A percentile compares a stretch with the other conserved stretches of the same genome.
Evolutionary conservation across 2,888 invertebrate genomes (phyloP).

Genomic region (Drosophila gaucha): DNA sequence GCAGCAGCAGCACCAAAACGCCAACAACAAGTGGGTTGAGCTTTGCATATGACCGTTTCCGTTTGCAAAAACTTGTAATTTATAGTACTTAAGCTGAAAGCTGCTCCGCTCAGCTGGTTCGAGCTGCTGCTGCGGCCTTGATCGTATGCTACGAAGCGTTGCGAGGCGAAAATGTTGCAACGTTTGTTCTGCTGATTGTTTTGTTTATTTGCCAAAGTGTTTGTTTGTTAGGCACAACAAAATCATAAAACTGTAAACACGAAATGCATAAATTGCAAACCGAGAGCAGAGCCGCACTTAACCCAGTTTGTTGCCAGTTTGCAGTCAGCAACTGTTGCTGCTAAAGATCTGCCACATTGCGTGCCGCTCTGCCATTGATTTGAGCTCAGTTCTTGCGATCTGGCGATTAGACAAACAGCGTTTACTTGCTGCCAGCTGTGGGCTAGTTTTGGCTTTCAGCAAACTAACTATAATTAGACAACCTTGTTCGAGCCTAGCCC

Average conservation of each 20-base stretch:
- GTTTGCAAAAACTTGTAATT: constrained; percentile 58
- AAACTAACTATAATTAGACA: constrained; percentile 43
- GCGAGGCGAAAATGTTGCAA: constrained; percentile 67
- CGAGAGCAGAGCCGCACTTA: constrained; percentile 59
- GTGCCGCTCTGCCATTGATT: constrained; percentile 66
- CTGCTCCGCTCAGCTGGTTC: constrained; percentile 30
- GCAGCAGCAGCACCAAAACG: constrained; percentile 16
- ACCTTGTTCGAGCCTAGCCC: constrained; percentile 39
- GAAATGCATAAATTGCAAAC: constrained; percentile 55
- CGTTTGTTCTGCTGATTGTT: constrained; percentile 73
- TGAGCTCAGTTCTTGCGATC: constrained; percentile 36
- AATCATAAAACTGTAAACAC: constrained; percentile 66
- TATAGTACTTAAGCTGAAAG: constrained; percentile 59
- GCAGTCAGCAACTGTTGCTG: constrained; percentile 31
- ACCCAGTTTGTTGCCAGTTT: constrained; percentile 64
- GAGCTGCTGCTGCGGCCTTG: constrained; percentile 53
- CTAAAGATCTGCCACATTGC: constrained; percentile 43
- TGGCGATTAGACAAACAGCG: constrained; percentile 46
- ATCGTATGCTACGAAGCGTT: constrained; percentile 44
- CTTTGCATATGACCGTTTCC: constrained; percentile 66
- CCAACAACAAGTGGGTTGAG: constrained; percentile 41
- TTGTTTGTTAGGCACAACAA: constrained; percentile 49
- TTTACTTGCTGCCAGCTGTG: too few relatives aligned
- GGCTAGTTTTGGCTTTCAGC: constrained; percentile 13
- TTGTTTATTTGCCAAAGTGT: constrained; percentile 62